Percentiles rank a stretch among this genome's conserved stretches.
Evolutionary conservation across 2,888 invertebrate species (phyloP).

Genomic region (Sycophila texana): DNA sequence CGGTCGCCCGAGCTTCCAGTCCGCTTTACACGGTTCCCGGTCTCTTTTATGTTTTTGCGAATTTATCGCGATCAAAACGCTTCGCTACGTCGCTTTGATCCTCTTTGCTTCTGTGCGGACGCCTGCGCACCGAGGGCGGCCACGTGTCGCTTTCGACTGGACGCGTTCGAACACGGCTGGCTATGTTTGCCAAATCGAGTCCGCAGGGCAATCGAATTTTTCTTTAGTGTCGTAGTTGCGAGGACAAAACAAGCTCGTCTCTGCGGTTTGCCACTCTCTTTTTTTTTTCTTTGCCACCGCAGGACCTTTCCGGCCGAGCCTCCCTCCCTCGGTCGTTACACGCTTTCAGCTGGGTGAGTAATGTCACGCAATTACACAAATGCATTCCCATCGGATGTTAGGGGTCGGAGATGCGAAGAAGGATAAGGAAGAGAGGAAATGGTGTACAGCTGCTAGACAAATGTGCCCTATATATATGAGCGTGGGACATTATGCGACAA

Average conservation of each 20-base stretch:
- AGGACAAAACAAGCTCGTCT: conserved; percentile 9
- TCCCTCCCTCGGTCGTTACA: conserved; percentile 7
- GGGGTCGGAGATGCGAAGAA: conserved; percentile 8
- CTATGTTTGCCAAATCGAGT: conserved; percentile 32
- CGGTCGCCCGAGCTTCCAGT: neutral
- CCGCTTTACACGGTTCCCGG: neutral
- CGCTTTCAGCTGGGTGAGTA: conserved; percentile 28
- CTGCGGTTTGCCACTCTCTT: neutral
- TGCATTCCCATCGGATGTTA: conserved; percentile 40
- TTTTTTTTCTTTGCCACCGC: neutral
- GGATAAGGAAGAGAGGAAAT: neutral
- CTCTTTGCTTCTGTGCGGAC: neutral
- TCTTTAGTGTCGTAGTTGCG: neutral
- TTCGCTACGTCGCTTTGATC: conserved; percentile 34
- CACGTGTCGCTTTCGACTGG: too few species aligned
- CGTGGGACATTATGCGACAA: too few species aligned
- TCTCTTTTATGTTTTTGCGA: conserved; percentile 8
- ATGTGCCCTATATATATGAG: too few species aligned
- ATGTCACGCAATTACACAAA: conserved; percentile 50
- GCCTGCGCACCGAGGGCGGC: too few species aligned
- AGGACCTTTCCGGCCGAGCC: neutral
- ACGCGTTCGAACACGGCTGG: too few species aligned
- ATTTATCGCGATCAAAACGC: conserved; percentile 11
- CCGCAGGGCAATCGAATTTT: conserved; percentile 5
- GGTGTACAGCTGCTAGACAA: neutral